Percentiles rank a stretch among this genome's conserved stretches.
Conservation (phyloP, 2,888 invertebrate genomes). For the Agrotis ipsilon region DNA sequence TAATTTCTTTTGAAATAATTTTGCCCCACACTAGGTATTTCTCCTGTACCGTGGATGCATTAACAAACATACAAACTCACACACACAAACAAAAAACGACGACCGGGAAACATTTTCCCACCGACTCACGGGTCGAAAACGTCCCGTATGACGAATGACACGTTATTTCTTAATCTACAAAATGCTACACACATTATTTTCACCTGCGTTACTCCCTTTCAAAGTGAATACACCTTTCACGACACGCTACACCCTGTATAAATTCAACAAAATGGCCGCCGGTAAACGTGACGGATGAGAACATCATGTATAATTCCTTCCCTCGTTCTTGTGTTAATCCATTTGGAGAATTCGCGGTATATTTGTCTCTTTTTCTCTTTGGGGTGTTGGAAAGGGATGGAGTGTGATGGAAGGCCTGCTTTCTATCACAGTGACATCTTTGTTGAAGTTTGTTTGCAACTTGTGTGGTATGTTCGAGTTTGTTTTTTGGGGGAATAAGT, state of each 20-base stretch:
- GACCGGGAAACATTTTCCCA: neutral
- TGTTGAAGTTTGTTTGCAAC: constrained; percentile 48
- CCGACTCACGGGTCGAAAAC: neutral
- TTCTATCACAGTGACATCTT: constrained; percentile 33
- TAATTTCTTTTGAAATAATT: too few species aligned
- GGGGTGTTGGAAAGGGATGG: constrained; percentile 19
- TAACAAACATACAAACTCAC: too few species aligned
- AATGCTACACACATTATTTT: constrained; percentile 13
- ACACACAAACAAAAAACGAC: too few species aligned
- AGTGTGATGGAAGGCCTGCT: constrained; percentile 28
- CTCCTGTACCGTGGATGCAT: too few species aligned
- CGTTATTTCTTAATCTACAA: neutral
- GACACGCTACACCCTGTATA: constrained; percentile 51
- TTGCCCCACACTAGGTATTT: too few species aligned
- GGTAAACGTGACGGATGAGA: constrained; percentile 67
- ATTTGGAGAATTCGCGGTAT: constrained; percentile 47
- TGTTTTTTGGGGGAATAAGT: neutral
- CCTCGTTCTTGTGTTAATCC: constrained; percentile 54
- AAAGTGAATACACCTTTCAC: constrained; percentile 39
- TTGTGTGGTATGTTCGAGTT: constrained; percentile 12
- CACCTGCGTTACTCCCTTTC: neutral
- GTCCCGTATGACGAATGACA: neutral
- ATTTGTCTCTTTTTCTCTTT: constrained; percentile 32
- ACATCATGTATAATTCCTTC: constrained; percentile 63
- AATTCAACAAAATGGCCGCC: constrained; percentile 60